These are phyloP conservation scores for Athene cunicularia DNA, from an alignment of 2,113 vertebrate genomes.

Conservation along the genomic window DNA sequence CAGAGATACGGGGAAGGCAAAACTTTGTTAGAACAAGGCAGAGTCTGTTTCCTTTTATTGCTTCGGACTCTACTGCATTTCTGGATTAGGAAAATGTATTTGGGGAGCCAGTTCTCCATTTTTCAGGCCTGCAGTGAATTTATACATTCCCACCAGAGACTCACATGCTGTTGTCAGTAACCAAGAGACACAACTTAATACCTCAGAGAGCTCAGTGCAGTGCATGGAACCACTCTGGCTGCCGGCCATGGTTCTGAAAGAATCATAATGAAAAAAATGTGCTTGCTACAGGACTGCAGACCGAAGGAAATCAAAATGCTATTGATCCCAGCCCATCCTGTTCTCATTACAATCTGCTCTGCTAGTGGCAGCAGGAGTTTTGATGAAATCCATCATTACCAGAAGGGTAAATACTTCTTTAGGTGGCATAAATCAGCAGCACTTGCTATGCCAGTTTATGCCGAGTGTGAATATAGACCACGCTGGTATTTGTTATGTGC, in stretches of 20 bases:
- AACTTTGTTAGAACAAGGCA: not conserved
- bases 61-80: not conserved
- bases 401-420: not conserved
- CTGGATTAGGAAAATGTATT: not conserved
- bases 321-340: conserved; percentile 31
- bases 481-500: not conserved
- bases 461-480: not conserved
- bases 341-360: not conserved
- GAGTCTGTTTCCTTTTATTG: not conserved
- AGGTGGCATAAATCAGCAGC: not conserved
- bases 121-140: not conserved
- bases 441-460: not conserved
- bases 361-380: not conserved
- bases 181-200: not conserved
- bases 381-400: conserved; percentile 6
- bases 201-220: not conserved
- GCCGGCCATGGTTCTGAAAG: not conserved
- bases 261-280: not conserved
- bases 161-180: not conserved
- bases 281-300: not conserved
- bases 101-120: not conserved
- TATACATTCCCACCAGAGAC: not conserved
- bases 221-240: not conserved
- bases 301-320: conserved; percentile 33
- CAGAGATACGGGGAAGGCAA: not conserved